Evolutionary conservation across 2,113 vertebrate genomes (phyloP), one percentile per base, ranked within the genome.

Genomic region (Symphodus melops): DNA sequence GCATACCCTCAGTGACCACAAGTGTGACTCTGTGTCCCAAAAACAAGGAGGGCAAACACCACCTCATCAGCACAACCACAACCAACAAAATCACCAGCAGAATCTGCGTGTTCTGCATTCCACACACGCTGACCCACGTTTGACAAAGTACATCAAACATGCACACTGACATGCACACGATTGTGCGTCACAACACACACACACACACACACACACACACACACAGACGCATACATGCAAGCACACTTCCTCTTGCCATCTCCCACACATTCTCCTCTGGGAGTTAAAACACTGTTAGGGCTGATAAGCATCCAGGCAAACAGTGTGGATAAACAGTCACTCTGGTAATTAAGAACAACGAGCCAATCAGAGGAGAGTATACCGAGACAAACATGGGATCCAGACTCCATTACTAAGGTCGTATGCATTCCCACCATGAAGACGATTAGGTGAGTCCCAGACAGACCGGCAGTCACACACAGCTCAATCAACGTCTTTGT

Each of bases 261-360:
- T 92, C 89, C 89, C 88, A 85, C 88, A 88, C 88, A 91, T 91
- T 93, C 90, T 91, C 88, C 79, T 74, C 81, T 79, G 89, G 90
- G 89, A 92, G 88, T 92, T 90, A 88, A 91, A 90, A 89, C 87
- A 88, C 86, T 83, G 78, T 89, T 85, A 86, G 72, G 85, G 86
- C 91, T 89, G 92, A 93, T 93, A 91, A 91, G 87, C 83, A 91
- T 91, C 90, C 85, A 83, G 74, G 89, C 88, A 91, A 93, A 93
- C 86, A 92, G 49, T 77, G 80, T 86, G 81, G 87, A 90, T 92
- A 92, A 93, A 93, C 91, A 92, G 84, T 87, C 83, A 76, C 64
- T 77, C 71, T 88, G 79, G 88, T 89, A 90, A 92, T 92, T 93
- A 91, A 89, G 91, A 84, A 81, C 44, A 62, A 53, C 10, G 13